phyloP scores from a whole-genome alignment of 2,113 vertebrate species.

The Salvator merianae region DNA sequence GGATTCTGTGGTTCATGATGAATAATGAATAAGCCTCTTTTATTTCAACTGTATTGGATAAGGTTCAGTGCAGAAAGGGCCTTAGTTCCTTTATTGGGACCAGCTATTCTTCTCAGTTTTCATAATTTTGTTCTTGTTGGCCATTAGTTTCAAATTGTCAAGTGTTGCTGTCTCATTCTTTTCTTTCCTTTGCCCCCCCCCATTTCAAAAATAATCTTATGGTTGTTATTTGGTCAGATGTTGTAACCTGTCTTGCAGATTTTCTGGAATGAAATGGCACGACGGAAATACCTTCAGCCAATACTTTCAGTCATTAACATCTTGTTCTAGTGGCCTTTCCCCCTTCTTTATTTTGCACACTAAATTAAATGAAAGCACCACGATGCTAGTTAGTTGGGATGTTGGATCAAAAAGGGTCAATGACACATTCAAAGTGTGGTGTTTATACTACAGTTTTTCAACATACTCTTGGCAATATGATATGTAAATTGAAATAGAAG shows the following conservation, averaged over 20 bases:
- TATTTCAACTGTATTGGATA: too few species aligned
- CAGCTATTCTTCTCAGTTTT: conserved; percentile 35
- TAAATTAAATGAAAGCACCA: conserved; percentile 16
- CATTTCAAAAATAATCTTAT: background rate
- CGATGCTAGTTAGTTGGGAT: background rate
- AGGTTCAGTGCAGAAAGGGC: background rate
- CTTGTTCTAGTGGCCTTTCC: background rate
- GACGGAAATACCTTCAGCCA: background rate
- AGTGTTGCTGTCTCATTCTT: fast-evolving
- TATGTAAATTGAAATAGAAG: conserved; percentile 13
- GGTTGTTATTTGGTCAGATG: background rate
- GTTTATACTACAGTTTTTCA: conserved; percentile 6
- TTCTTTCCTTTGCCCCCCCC: background rate
- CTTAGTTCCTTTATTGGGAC: conserved; percentile 21
- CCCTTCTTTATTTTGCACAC: background rate
- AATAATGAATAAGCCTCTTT: too few species aligned
- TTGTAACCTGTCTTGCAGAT: background rate
- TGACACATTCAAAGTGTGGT: background rate
- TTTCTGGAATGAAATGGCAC: background rate
- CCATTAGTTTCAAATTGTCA: background rate
- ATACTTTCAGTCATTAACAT: background rate
- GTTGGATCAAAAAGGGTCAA: background rate
- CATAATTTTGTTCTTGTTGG: background rate
- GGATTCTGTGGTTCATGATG: too few species aligned
- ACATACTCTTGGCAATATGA: background rate